Evolutionary conservation across 2,888 invertebrate species (phyloP).

Genomic region (Bimastos eiseni): DNA sequence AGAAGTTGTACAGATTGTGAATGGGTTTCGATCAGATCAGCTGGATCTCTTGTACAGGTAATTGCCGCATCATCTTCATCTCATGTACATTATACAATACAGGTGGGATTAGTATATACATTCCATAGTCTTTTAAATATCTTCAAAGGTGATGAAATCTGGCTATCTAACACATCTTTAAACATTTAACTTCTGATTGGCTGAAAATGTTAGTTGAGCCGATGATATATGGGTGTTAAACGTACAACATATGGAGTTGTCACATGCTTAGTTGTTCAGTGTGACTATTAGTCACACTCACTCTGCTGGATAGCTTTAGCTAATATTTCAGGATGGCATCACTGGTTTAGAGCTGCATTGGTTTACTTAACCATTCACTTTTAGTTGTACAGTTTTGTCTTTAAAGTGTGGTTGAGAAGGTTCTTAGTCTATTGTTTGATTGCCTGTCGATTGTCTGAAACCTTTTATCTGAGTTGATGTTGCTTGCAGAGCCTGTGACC

Average conservation of each 20-base stretch:
- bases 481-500: constrained; percentile 76
- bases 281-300: no score
- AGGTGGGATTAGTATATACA: background rate
- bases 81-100: no score
- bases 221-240: background rate
- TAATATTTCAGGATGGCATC: background rate
- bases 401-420: background rate
- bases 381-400: no score
- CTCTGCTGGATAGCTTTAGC: background rate
- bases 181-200: background rate
- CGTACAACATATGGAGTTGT: background rate
- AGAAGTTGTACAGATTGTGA: background rate
- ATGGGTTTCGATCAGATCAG: background rate
- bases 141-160: background rate
- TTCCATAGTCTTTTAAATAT: background rate
- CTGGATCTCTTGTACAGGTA: constrained; percentile 21
- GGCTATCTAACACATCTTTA: background rate
- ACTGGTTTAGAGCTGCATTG: background rate
- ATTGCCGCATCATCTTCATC: background rate
- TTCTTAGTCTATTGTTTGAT: background rate
- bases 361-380: no score
- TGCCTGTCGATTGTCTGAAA: background rate
- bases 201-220: background rate
- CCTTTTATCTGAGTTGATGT: background rate
- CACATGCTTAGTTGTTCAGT: background rate